phyloP scores from a whole-genome alignment of 2,888 invertebrate species.

The Lepidocyrtoides sp. region DNA sequence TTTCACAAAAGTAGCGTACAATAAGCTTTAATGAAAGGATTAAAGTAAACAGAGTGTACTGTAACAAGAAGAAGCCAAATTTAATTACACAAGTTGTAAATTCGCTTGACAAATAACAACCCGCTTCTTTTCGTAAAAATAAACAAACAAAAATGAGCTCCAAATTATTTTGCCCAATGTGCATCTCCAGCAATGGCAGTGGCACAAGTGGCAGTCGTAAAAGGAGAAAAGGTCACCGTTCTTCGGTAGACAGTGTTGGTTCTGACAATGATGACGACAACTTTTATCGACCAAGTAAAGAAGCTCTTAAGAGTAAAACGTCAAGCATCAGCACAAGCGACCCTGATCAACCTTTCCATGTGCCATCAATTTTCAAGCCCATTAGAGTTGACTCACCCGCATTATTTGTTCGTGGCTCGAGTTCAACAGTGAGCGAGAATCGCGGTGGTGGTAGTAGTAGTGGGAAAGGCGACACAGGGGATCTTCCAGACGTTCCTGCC shows the following conservation, averaged over 20 bases:
- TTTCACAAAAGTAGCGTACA: not conserved
- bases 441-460: constrained; percentile 5
- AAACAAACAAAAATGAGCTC: constrained; percentile 74
- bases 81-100: not conserved
- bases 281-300: constrained; percentile 76
- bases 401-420: constrained; percentile 75
- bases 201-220: constrained; percentile 73
- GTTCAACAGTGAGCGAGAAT: constrained; percentile 67
- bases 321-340: constrained; percentile 77
- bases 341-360: constrained; percentile 77
- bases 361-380: constrained; percentile 84
- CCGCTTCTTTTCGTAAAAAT: not conserved
- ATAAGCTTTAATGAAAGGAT: not conserved
- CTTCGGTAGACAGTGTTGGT: constrained; percentile 61
- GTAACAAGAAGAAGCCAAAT: not conserved
- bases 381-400: constrained; percentile 84
- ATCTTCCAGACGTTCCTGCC: constrained; percentile 60
- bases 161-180: constrained; percentile 78
- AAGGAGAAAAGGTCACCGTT: constrained; percentile 73
- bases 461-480: constrained; percentile 21
- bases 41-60: not conserved
- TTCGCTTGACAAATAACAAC: not conserved
- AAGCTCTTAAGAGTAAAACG: constrained; percentile 75
- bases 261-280: constrained; percentile 78
- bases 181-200: constrained; percentile 63